Evolutionary conservation across 1,140 invertebrate species (phyloP).

Genomic region (Dolichoris vasculosae): DNA sequence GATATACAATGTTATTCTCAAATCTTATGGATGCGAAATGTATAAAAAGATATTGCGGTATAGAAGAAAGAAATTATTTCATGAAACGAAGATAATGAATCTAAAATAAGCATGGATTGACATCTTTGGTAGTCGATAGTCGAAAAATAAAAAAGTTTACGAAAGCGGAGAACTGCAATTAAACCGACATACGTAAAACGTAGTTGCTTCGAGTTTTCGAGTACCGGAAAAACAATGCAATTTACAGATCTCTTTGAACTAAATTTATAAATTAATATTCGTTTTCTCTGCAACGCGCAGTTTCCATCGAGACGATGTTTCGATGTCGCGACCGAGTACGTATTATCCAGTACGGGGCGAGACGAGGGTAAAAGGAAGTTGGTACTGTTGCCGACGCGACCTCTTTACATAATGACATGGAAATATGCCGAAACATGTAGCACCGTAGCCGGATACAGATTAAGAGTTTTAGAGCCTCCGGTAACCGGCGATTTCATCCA

Average conservation of each 20-base stretch:
- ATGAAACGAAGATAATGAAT: too few relatives aligned
- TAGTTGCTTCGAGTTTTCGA: not conserved
- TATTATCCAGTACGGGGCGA: constrained; percentile 47
- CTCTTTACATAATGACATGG: constrained; percentile 70
- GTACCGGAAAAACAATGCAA: not conserved
- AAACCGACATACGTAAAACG: not conserved
- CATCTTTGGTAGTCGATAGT: too few relatives aligned
- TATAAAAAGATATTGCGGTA: too few relatives aligned
- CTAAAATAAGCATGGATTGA: too few relatives aligned
- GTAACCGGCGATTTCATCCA: constrained; percentile 59
- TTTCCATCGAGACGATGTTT: constrained; percentile 33
- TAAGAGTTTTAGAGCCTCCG: constrained; percentile 68
- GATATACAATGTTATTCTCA: not conserved
- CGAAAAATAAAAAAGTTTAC: not conserved
- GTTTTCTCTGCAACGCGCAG: constrained; percentile 1
- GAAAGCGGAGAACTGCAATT: not conserved
- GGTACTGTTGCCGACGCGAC: constrained; percentile 60
- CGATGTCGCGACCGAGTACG: constrained; percentile 31
- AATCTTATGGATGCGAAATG: too few relatives aligned
- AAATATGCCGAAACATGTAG: constrained; percentile 70
- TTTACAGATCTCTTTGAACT: not conserved
- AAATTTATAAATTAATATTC: constrained; percentile 7
- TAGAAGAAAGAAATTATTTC: too few relatives aligned
- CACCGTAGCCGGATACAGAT: constrained; percentile 68
- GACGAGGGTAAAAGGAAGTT: not conserved